Evolutionary conservation across 1,140 invertebrate genomes (phyloP).

Genomic region (Vollenhovia emeryi): DNA sequence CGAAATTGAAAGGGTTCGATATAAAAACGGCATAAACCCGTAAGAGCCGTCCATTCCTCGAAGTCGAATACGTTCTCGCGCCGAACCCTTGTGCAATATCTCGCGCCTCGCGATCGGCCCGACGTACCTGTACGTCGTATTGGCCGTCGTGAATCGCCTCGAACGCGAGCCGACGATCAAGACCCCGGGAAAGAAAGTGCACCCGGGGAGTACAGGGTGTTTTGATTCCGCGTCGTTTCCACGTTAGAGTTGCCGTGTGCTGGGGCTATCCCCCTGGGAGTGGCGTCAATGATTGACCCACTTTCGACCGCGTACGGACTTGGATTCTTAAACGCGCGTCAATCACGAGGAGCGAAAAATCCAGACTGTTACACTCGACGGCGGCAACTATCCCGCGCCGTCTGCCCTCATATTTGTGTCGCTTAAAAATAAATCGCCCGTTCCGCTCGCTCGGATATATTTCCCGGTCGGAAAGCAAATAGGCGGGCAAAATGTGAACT

Average conservation of each 20-base stretch:
- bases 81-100: background rate
- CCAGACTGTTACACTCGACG: background rate
- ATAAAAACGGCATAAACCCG: background rate
- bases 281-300: slow-evolving; percentile 20
- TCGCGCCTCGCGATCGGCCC: background rate
- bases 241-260: background rate
- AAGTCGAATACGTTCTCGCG: background rate
- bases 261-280: background rate
- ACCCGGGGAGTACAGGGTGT: background rate
- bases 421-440: slow-evolving; percentile 41
- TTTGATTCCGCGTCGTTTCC: slow-evolving; percentile 8
- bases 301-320: slow-evolving; percentile 7
- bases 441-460: background rate
- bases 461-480: slow-evolving; percentile 34
- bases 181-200: background rate
- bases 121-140: background rate
- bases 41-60: background rate
- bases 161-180: background rate
- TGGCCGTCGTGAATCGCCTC: background rate
- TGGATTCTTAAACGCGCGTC: slow-evolving; percentile 4
- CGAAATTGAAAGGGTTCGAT: background rate
- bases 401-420: background rate
- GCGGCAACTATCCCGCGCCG: background rate
- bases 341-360: background rate
- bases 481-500: background rate